These are phyloP conservation scores for Tolmerus cingulatus DNA, from an alignment of 2,888 invertebrate species.

Conservation along the genomic window DNA sequence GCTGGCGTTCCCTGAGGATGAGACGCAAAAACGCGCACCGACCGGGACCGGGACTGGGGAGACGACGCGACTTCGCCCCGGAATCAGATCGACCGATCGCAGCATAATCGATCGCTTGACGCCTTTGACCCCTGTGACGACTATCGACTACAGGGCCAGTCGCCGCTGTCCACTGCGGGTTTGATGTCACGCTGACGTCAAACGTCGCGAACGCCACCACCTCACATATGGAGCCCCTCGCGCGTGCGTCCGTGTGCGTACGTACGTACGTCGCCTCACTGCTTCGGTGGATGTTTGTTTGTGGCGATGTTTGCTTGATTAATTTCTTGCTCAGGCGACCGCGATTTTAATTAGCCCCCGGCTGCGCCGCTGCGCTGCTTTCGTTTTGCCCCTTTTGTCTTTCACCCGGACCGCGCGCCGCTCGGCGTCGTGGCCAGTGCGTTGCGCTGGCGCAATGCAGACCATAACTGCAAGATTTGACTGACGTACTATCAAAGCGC, in stretches of 20 bases:
- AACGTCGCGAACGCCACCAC: background rate
- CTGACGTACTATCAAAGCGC: conserved; percentile 21
- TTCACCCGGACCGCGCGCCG: background rate
- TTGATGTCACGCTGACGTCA: conserved; percentile 38
- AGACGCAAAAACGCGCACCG: background rate
- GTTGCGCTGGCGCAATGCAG: background rate
- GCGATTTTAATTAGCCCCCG: conserved; percentile 34
- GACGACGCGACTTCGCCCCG: conserved; percentile 5
- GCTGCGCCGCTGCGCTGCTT: background rate
- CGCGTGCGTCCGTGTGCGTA: background rate
- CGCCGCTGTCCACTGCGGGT: background rate
- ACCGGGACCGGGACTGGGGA: background rate
- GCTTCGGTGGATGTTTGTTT: background rate
- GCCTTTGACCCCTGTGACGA: conserved; percentile 34
- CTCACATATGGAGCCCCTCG: background rate
- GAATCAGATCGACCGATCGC: background rate
- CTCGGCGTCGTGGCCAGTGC: background rate
- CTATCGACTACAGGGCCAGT: conserved; percentile 12
- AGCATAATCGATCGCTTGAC: conserved; percentile 1
- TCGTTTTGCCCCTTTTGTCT: conserved; percentile 14
- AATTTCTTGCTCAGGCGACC: conserved; percentile 28
- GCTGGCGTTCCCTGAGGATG: background rate
- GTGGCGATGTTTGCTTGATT: conserved; percentile 23
- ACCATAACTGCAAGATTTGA: conserved; percentile 6
- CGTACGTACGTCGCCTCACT: background rate